A percentile compares a stretch with the other conserved stretches of the same genome.
Conservation (phyloP, 2,113 vertebrate species). For the Sapayoa aenigma region DNA sequence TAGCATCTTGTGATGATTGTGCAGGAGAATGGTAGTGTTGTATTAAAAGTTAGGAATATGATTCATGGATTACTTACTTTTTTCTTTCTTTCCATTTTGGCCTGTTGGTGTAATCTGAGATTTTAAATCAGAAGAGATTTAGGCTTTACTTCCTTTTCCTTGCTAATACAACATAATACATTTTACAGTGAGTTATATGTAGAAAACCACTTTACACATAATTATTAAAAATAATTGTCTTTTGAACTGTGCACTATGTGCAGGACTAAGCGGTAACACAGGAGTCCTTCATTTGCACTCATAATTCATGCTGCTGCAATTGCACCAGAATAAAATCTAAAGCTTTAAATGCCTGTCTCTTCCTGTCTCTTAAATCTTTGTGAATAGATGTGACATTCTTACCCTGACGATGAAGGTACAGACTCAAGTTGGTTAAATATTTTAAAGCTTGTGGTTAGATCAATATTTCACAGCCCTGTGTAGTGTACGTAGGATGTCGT, state of each 20-base stretch:
- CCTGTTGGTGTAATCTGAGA: not conserved
- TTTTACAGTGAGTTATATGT: not conserved
- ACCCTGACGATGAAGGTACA: not conserved
- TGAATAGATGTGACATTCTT: constrained; percentile 1
- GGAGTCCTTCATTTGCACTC: not conserved
- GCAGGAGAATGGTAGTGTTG: not conserved
- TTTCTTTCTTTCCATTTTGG: not conserved
- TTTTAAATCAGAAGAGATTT: not conserved
- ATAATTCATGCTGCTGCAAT: not conserved
- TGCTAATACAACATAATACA: not conserved
- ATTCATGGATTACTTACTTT: not conserved
- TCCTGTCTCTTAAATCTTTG: not conserved
- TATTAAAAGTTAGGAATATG: not conserved
- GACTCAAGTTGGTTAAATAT: constrained; percentile 34
- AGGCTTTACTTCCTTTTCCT: not conserved
- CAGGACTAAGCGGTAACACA: not conserved
- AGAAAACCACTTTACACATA: not conserved
- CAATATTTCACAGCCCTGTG: not conserved
- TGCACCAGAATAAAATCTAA: not conserved
- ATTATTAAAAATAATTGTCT: constrained; percentile 2
- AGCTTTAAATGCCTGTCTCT: not conserved
- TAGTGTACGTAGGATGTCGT: not conserved
- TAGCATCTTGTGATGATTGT: not conserved
- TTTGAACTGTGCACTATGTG: not conserved
- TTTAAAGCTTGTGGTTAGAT: constrained; percentile 32